phyloP scores from a whole-genome alignment of 1,140 invertebrate genomes.

The Drosophila watanabei region DNA sequence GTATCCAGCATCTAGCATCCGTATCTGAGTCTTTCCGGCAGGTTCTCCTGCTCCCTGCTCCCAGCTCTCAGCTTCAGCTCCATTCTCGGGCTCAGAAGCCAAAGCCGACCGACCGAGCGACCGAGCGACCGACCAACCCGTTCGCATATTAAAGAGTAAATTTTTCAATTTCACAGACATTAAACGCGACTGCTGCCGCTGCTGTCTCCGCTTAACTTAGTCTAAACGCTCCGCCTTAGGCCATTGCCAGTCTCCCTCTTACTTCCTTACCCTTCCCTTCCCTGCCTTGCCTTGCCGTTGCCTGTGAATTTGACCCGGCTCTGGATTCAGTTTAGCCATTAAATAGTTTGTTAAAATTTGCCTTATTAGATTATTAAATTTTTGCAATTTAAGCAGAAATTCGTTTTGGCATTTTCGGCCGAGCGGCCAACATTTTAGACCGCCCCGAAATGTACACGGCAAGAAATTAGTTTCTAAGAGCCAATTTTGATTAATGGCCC shows the following conservation, averaged over 20 bases:
- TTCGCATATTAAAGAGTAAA: constrained; percentile 84
- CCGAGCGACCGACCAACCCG: constrained; percentile 47
- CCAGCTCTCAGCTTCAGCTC: not conserved
- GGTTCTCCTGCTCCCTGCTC: constrained; percentile 20
- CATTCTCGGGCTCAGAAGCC: constrained; percentile 19
- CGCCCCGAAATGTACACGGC: constrained; percentile 10
- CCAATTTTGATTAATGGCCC: constrained; percentile 32
- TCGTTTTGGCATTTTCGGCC: constrained; percentile 67
- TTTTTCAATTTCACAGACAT: constrained; percentile 84
- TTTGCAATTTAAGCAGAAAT: constrained; percentile 78
- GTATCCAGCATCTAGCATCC: constrained; percentile 41
- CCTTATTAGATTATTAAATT: constrained; percentile 84
- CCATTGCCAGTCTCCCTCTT: constrained; percentile 36
- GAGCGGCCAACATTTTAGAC: constrained; percentile 2
- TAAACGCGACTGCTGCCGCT: constrained; percentile 71
- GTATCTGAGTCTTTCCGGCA: constrained; percentile 76
- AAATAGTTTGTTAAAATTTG: constrained; percentile 84
- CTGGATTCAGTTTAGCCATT: constrained; percentile 74
- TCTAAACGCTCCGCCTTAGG: constrained; percentile 75
- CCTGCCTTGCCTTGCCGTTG: not conserved
- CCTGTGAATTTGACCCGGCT: constrained; percentile 21
- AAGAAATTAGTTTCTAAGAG: constrained; percentile 16
- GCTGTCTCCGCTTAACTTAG: constrained; percentile 53
- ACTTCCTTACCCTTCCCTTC: not conserved
- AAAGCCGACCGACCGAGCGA: constrained; percentile 7